phyloP scores from a whole-genome alignment of 2,797 vertebrate genomes.

The Falco concolor region DNA sequence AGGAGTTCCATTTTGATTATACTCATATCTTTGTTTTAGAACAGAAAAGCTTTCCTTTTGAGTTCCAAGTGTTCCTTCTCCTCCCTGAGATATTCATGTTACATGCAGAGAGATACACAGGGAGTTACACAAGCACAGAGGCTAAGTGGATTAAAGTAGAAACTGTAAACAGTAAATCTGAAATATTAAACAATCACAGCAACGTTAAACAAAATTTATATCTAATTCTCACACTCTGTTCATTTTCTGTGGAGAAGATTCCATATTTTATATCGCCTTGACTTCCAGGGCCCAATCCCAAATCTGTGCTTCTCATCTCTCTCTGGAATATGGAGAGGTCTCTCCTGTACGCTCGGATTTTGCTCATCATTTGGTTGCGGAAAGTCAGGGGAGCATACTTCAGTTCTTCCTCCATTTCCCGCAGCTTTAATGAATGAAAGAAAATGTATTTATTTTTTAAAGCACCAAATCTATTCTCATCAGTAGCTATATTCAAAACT shows the following conservation, averaged over 20 bases:
- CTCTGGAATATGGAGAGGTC: conserved; percentile 89
- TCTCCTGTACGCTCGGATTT: conserved; percentile 84
- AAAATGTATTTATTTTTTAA: neutral
- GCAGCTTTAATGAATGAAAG: conserved; percentile 75
- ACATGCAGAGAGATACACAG: neutral
- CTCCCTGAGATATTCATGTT: neutral
- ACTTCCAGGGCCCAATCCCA: conserved; percentile 69
- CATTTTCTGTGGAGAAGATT: conserved; percentile 83
- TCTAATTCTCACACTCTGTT: conserved; percentile 84
- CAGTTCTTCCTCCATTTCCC: conserved; percentile 93
- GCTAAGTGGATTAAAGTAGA: neutral
- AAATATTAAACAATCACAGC: neutral
- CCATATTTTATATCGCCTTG: conserved; percentile 74
- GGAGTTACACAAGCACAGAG: neutral
- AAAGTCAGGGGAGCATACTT: conserved; percentile 83
- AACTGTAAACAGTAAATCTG: neutral
- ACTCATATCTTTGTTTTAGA: neutral
- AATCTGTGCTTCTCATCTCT: conserved; percentile 80
- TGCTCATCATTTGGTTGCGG: conserved; percentile 86
- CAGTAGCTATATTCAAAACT: neutral
- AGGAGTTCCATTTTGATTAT: neutral
- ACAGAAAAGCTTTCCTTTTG: neutral
- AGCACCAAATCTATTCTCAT: neutral
- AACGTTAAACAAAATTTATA: neutral
- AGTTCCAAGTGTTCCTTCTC: neutral